Base-by-base conservation (phyloP, 2,888 invertebrate species). In the Anaspis maculata region DNA sequence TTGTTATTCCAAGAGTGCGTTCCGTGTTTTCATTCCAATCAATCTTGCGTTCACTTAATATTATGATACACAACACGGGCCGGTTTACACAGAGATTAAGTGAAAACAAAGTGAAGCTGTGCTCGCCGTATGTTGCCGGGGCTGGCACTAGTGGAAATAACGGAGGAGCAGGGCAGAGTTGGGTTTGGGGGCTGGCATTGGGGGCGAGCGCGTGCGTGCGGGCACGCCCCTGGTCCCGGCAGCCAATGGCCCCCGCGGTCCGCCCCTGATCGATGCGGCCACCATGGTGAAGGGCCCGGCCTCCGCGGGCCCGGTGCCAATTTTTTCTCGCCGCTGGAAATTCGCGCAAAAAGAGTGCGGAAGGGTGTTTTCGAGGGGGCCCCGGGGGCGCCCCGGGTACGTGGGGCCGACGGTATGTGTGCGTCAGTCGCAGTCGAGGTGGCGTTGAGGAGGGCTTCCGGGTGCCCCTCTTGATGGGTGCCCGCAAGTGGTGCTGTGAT, bases 31-130 rank as follows among this genome's bases (percentile, higher is more conserved):
- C 64, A 60, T 60, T 64, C 61, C 59, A 62, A 65, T 65, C 66
- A 61, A 61, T 64, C 64, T 62, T 71, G 73, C 72, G 73, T 71
- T 62, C 64, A 62, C 60, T 62, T 61, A 63, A 76, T 83, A 81
- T 82, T 82, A 80, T 77, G 79, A 81, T 79, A 81, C 81, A 83
- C 81, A 82, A 82, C 82, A 82, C 77, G 70, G 66, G 67, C 70
- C 69, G 75, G 82, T 82, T 83, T 82, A 83, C 82, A 80, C 81
- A 82, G 77, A 64, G 68, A 69, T 67, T 67, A 67, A 69, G 70
- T 67, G 67, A 71, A 71, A 70, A 71, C 70, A 71, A 62, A n/a
- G n/a, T n/a, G n/a, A n/a, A n/a, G n/a, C n/a, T n/a, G n/a, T n/a
- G n/a, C n/a, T n/a, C n/a, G n/a, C n/a, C 56, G 61, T 62, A 65